Evolutionary conservation across 2,113 vertebrate genomes (phyloP), one percentile per base, ranked within the genome.

Genomic region (Caranx melampygus): DNA sequence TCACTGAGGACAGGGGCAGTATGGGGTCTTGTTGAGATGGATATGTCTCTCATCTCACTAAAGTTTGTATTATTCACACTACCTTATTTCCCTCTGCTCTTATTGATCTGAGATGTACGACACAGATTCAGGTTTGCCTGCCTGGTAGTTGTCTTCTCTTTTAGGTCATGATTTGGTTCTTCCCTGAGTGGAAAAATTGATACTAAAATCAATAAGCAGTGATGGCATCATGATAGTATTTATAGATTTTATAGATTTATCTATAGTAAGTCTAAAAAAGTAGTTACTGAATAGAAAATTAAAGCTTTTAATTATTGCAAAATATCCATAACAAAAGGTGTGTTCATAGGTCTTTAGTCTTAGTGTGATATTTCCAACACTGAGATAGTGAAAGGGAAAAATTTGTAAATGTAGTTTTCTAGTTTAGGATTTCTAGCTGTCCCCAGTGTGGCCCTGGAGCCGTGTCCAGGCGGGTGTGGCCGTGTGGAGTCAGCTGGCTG

Each of bases 401-500:
- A 75, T 78, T 33, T 61, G 58, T 31, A 73, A 82, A 80, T 79
- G 31, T 78, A 51, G 69, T 85, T 82, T 87, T 78, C 37, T 76
- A 54, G 64, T 86, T 78, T 82, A 59, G 86, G 84, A 78, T 88
- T 85, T 79, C 31, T 55, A 64, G 44, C 79, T 18, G 13, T 75
- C 84, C 80, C 55, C 70, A 70, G 72, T 72, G 55, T 89, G 89
- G 88, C 86, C 90, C 84, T 31, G 77, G 77, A 88, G 89, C 89
- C 16, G 57, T 66, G 89, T 87, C 89, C 89, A 79, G 70, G 88
- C 77, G 90, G 89, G 91, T 84, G 93, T 93, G 91, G 90, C 87
- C 54, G 74, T 40, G 66, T 91, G 91, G 91, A 93, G 93, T 92
- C 92, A 94, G 92, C 90, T 92, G 89, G 90, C 91, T 88, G 82